Evolutionary conservation across 2,113 vertebrate genomes (phyloP).

Genomic region (Heterotis niloticus): DNA sequence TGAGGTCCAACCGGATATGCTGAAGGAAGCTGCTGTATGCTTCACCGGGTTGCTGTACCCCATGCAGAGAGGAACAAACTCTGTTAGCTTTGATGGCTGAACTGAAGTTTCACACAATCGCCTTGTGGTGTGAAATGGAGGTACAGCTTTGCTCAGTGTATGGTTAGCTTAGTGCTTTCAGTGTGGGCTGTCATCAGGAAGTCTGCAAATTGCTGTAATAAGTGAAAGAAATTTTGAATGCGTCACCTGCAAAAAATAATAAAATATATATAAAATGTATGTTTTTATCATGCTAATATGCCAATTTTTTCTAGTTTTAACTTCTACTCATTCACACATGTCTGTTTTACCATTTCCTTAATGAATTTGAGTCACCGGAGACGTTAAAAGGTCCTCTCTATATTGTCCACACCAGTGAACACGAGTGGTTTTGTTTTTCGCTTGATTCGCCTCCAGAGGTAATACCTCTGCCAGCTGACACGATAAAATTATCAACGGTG

Average conservation of each 20-base stretch:
- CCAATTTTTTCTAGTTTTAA: not conserved
- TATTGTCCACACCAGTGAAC: not conserved
- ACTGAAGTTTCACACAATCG: not conserved
- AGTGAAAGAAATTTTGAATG: too few species aligned
- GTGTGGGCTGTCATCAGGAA: not conserved
- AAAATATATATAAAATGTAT: too few species aligned
- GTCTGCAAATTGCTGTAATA: not conserved
- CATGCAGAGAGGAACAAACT: not conserved
- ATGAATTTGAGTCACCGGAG: constrained; percentile 26
- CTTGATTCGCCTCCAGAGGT: constrained; percentile 10
- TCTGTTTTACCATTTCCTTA: not conserved
- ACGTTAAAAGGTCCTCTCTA: constrained; percentile 22
- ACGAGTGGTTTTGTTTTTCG: constrained; percentile 21
- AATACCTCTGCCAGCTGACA: constrained; percentile 50
- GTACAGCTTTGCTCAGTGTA: not conserved
- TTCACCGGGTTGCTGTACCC: not conserved
- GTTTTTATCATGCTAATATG: not conserved
- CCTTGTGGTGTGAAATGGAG: too few species aligned
- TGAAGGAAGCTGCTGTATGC: not conserved
- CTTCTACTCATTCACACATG: not conserved
- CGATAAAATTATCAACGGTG: constrained; percentile 44
- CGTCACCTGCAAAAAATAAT: too few species aligned
- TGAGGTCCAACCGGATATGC: constrained; percentile 19
- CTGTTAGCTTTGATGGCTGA: not conserved
- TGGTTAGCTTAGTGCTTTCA: not conserved